Conservation (phyloP, 2,888 invertebrate genomes). For the Myopa testacea region DNA sequence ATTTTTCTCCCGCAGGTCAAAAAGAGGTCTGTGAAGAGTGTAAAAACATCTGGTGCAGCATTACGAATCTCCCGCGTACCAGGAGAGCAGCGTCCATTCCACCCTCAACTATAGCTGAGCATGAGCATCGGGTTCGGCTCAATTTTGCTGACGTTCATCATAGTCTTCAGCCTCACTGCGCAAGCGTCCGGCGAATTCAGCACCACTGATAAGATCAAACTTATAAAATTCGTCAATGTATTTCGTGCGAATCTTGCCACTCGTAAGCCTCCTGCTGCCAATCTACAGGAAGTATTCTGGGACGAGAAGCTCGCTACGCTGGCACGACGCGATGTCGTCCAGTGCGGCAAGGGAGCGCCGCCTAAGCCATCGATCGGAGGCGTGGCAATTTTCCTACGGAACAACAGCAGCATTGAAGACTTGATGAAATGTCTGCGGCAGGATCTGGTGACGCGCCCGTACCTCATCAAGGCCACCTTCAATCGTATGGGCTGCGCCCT, state of each 20-base stretch:
- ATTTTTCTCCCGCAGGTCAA: too few relatives aligned
- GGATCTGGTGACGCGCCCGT: slow-evolving; percentile 11
- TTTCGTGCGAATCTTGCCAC: slow-evolving; percentile 22
- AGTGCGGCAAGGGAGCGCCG: not conserved
- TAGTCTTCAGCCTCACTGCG: not conserved
- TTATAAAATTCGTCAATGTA: slow-evolving; percentile 13
- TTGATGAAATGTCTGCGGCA: not conserved
- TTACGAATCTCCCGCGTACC: too few relatives aligned
- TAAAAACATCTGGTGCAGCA: too few relatives aligned
- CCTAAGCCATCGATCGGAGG: not conserved
- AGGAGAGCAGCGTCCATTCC: not conserved
- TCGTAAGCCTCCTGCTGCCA: not conserved
- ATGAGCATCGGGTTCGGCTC: not conserved
- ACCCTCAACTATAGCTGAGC: not conserved
- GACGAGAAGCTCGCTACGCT: slow-evolving; percentile 10
- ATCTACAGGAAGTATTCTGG: slow-evolving; percentile 29
- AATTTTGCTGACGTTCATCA: not conserved
- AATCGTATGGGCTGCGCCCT: slow-evolving; percentile 16
- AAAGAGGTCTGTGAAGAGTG: too few relatives aligned
- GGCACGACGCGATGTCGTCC: not conserved
- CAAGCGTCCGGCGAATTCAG: not conserved
- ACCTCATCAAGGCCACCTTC: slow-evolving; percentile 20
- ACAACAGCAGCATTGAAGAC: slow-evolving; percentile 1
- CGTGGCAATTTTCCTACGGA: slow-evolving; percentile 1
- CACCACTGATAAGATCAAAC: not conserved